These are phyloP conservation scores for Allobates femoralis DNA, from an alignment of 2,797 vertebrate species.

Conservation along the genomic window DNA sequence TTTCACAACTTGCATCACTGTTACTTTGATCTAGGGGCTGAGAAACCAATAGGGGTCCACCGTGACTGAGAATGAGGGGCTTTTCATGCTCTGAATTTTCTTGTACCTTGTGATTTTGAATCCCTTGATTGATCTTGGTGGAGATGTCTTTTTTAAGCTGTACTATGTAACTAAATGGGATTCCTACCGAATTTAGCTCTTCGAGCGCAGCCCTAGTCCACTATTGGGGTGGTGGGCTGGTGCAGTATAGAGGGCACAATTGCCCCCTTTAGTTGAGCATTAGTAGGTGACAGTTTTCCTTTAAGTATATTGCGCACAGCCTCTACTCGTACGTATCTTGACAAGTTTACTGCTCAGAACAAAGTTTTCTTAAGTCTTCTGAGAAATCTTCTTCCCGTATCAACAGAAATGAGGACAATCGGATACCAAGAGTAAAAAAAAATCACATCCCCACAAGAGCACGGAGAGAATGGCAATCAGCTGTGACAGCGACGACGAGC, in stretches of 20 bases:
- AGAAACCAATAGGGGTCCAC: neutral
- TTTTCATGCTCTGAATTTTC: neutral
- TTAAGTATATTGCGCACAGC: neutral
- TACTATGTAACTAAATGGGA: neutral
- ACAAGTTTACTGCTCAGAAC: neutral
- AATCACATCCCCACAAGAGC: constrained; percentile 5
- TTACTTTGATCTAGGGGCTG: too few relatives aligned
- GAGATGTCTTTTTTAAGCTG: too few relatives aligned
- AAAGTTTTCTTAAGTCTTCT: constrained; percentile 16
- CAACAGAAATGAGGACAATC: constrained; percentile 29
- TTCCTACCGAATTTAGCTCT: neutral
- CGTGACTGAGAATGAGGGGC: neutral
- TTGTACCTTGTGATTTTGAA: neutral
- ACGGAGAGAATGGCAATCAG: constrained; percentile 39
- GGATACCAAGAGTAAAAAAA: constrained; percentile 7
- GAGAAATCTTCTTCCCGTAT: neutral
- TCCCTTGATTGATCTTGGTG: too few relatives aligned
- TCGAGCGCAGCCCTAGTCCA: neutral
- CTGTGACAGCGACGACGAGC: neutral
- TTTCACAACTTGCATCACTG: too few relatives aligned
- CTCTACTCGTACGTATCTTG: neutral
- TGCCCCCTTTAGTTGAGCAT: neutral
- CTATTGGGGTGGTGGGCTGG: neutral
- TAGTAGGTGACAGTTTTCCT: neutral
- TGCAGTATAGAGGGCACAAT: neutral